A percentile compares a stretch with the other conserved stretches of the same genome.
phyloP scores from a whole-genome alignment of 1,140 invertebrate genomes.

The Brachionus asplanchnoidis region DNA sequence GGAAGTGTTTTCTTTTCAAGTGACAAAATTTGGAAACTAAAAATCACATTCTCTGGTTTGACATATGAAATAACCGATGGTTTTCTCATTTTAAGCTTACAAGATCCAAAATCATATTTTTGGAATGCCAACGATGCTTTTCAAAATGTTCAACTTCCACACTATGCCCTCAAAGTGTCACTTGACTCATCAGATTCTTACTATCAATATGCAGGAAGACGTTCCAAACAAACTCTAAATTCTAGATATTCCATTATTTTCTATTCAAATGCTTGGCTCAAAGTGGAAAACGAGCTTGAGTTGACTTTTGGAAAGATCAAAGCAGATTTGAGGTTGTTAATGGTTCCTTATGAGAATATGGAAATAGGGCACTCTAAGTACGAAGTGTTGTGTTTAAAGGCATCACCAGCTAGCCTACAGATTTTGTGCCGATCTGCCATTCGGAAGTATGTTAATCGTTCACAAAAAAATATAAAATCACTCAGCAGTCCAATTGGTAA shows the following conservation, averaged over 20 bases:
- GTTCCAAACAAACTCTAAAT: background rate
- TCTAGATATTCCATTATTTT: background rate
- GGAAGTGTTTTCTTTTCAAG: background rate
- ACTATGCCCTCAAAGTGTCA: background rate
- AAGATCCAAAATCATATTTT: background rate
- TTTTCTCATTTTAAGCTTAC: background rate
- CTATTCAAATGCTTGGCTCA: constrained; percentile 23
- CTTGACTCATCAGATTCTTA: background rate
- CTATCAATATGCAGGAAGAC: background rate
- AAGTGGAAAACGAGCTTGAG: background rate
- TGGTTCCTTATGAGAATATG: background rate
- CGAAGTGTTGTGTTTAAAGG: constrained; percentile 8
- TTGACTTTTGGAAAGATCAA: background rate
- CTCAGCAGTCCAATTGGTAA: background rate
- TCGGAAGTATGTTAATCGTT: background rate
- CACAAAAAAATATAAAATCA: constrained; percentile 30
- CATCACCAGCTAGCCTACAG: background rate
- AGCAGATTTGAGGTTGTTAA: background rate
- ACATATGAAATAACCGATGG: background rate
- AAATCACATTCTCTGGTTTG: background rate
- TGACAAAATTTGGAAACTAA: constrained; percentile 20
- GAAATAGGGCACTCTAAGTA: background rate
- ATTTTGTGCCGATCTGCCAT: background rate
- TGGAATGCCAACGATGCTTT: background rate
- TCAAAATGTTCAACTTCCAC: background rate